Evolutionary conservation across 1,140 invertebrate genomes (phyloP), one percentile per base, ranked within the genome.

Genomic region (Brachionus manjavacas): DNA sequence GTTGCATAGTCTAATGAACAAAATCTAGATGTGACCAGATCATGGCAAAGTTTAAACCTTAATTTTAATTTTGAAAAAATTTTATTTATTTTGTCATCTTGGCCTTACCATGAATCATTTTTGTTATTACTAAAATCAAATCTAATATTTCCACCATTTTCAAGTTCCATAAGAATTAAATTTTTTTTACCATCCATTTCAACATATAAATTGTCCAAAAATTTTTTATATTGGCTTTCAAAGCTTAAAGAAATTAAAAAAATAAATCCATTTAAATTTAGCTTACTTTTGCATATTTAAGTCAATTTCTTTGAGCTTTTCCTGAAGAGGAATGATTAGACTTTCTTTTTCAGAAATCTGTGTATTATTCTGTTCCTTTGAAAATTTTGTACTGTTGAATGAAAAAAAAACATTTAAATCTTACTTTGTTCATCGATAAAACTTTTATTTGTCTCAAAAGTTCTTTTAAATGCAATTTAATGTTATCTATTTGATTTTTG

Each of bases 1-100:
- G 87, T 85, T 39, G 85, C 86, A 84, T 87, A 90, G 79, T 89
- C 88, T 7, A 85, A 85, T 14, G 88, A 88, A 87, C 89, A 90
- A 85, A 90, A 90, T 46, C 89, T 86, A 8, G 89, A 89, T 68
- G 89, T 85, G 7, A 90, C 85, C 16, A 90, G 85, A 84, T 90
- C 88, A 86, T 89, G 87, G 72, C 89, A 89, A 4, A 88, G 89
- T 7, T 86, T 87, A 85, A 88, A 90, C 89, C 89, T 90, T 68
- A 16, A 83, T 3, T 16, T 28, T 12, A 84, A 81, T 9, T 79
- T 85, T 81, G 43, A 12, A 85, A 46, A 20, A 43, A 72, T 0
- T 46, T 0, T 84, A 12, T 66, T 60, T 23, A 46, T 49, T 14
- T 31, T 31, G 28, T 2, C 4, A 4, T 25, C 9, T 31, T 11